Evolutionary conservation across 2,888 invertebrate genomes (phyloP), one percentile per base, ranked within the genome.

Genomic region (Cabera pusaria): DNA sequence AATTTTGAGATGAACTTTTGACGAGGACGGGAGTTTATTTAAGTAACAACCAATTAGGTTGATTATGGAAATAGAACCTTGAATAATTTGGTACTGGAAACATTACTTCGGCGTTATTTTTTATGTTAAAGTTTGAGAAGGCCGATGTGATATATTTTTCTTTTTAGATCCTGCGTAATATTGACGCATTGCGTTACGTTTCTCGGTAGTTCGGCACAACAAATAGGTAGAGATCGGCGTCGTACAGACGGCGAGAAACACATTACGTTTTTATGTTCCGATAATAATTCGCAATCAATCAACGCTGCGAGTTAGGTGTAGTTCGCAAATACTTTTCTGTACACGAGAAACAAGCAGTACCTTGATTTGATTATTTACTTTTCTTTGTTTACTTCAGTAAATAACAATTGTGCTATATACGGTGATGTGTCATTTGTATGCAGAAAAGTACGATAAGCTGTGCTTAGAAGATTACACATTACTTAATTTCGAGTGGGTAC

Each of bases 271-370:
- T 64, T 50, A 64, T 54, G 47, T 46, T 37, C 36, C 34, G 27
- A 51, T 49, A 59, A 66, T 63, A 61, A 56, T 56, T 61, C 55
- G 42, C 57, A 50, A 64, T 63, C 66, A 66, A 69, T 69, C 69
- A 66, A 65, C 48, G 47, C 63, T 58, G 35, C 33, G 34, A 40
- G 44, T 38, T 36, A 32, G 32, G 41, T 48, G 50, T 43, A 44
- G 46, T 44, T 52, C 29, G 35, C 17, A 20, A 43, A 44, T 40
- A 48, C 41, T 43, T 46, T 44, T 33, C 17, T 32, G 20, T 38
- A 44, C 22, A n/a, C 16, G 3, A 20, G 10, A 16, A 6, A 6
- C 1, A 3, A 5, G 9, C 21, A 35, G 26, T 26, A 29, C 9
- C 10, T 25, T 11, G 3, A 1, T 8, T 29, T 4, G 14, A 2